Evolutionary conservation across 2,888 invertebrate genomes (phyloP).

Genomic region (Synergus laeviventris): DNA sequence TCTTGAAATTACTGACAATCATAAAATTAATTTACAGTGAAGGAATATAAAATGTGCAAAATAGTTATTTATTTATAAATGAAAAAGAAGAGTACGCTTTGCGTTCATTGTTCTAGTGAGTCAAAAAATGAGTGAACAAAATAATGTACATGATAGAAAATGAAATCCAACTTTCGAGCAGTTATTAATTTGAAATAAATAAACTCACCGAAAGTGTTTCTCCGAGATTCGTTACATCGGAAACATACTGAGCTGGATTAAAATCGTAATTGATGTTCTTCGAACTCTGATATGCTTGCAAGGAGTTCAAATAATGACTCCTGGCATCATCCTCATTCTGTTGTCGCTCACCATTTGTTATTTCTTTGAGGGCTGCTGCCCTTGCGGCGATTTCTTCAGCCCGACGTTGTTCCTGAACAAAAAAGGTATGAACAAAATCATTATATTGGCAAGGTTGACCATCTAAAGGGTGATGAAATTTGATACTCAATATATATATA

Average conservation of each 20-base stretch:
- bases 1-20: too few species aligned
- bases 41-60: too few species aligned
- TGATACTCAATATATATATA: too few species aligned
- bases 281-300: constrained; percentile 61
- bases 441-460: constrained; percentile 31
- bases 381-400: constrained; percentile 85
- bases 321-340: constrained; percentile 51
- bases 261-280: constrained; percentile 59
- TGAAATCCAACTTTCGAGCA: not conserved
- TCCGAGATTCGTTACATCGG: constrained; percentile 62
- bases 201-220: constrained; percentile 66
- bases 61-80: too few species aligned
- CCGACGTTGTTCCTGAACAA: constrained; percentile 82
- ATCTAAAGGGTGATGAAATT: constrained; percentile 11
- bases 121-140: too few species aligned
- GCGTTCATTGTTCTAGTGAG: too few species aligned
- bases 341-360: constrained; percentile 75
- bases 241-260: constrained; percentile 60
- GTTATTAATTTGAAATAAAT: not conserved
- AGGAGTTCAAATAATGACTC: constrained; percentile 56
- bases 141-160: not conserved
- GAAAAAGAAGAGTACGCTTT: too few species aligned
- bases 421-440: constrained; percentile 4
- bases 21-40: too few species aligned
- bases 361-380: constrained; percentile 80